phyloP scores from a whole-genome alignment of 2,888 invertebrate genomes.

The Netelia melanura region DNA sequence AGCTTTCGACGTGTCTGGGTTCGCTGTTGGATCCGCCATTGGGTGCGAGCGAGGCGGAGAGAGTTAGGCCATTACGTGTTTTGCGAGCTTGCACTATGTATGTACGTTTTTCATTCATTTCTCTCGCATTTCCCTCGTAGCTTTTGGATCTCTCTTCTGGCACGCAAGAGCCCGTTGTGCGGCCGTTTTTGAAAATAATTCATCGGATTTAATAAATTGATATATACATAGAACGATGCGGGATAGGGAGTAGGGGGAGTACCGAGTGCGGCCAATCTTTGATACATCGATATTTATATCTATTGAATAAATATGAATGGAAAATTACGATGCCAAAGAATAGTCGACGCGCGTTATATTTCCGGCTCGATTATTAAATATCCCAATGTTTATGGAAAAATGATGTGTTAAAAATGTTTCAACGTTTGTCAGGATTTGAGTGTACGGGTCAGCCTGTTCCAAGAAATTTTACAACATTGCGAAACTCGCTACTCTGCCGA shows the following conservation, averaged over 20 bases:
- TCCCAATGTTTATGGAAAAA: not conserved
- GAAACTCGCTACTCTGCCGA: not conserved
- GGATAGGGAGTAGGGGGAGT: not conserved
- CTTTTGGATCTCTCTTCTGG: slow-evolving; percentile 33
- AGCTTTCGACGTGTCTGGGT: slow-evolving; percentile 58
- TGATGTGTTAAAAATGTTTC: not conserved
- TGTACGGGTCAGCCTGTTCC: not conserved
- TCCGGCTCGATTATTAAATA: not conserved
- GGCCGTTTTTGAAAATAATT: slow-evolving; percentile 49
- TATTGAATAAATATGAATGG: slow-evolving; percentile 1
- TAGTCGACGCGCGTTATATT: not conserved
- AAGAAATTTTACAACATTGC: not conserved
- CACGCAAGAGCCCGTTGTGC: slow-evolving; percentile 45
- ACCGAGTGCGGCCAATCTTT: not conserved
- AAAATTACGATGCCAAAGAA: not conserved
- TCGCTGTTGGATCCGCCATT: slow-evolving; percentile 38
- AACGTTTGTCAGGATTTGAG: not conserved
- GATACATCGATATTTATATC: slow-evolving; percentile 9
- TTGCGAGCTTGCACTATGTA: slow-evolving; percentile 35
- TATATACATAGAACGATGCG: not conserved
- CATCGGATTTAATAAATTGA: slow-evolving; percentile 56
- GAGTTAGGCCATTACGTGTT: slow-evolving; percentile 41
- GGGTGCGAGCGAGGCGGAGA: slow-evolving; percentile 19
- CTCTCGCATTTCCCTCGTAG: slow-evolving; percentile 29
- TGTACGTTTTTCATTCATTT: slow-evolving; percentile 58